Percentiles rank a stretch among this genome's conserved stretches.
phyloP scores from a whole-genome alignment of 2,888 invertebrate genomes.

The Cheilosia scutellata region DNA sequence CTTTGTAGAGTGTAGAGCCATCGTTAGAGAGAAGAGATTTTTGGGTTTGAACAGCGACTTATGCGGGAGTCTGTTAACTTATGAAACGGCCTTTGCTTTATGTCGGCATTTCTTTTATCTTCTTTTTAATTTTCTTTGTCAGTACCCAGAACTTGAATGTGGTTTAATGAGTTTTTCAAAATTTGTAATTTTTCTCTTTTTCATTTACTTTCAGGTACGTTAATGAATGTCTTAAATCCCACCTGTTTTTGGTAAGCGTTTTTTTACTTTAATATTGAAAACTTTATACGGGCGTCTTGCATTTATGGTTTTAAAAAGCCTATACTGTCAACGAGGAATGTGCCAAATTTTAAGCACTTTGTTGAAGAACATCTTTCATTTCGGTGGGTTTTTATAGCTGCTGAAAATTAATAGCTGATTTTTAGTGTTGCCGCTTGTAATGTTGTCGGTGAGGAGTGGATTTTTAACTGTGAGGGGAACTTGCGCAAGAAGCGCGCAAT shows the following conservation, averaged over 20 bases:
- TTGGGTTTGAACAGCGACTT: not conserved
- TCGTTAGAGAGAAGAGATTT: not conserved
- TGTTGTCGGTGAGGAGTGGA: no score
- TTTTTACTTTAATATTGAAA: conserved; percentile 4
- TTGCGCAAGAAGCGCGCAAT: no score
- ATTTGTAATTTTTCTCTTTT: not conserved
- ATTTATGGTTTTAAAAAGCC: not conserved
- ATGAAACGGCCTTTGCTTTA: not conserved
- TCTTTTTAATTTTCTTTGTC: not conserved
- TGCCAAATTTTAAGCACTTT: no score
- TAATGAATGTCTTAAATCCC: not conserved
- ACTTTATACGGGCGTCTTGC: not conserved
- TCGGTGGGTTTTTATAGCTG: no score
- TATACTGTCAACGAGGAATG: no score
- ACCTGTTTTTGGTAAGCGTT: conserved; percentile 1
- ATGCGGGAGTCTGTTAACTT: not conserved
- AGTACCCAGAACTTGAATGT: no score
- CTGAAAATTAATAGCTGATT: no score
- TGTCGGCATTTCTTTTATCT: not conserved
- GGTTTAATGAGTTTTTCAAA: not conserved
- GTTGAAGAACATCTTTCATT: no score
- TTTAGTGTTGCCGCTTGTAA: no score
- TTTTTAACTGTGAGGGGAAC: no score
- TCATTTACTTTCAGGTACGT: conserved; percentile 24
- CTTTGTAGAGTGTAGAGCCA: not conserved